Evolutionary conservation across 2,113 vertebrate species (phyloP).

Genomic region (Hippocampus guttulatus): DNA sequence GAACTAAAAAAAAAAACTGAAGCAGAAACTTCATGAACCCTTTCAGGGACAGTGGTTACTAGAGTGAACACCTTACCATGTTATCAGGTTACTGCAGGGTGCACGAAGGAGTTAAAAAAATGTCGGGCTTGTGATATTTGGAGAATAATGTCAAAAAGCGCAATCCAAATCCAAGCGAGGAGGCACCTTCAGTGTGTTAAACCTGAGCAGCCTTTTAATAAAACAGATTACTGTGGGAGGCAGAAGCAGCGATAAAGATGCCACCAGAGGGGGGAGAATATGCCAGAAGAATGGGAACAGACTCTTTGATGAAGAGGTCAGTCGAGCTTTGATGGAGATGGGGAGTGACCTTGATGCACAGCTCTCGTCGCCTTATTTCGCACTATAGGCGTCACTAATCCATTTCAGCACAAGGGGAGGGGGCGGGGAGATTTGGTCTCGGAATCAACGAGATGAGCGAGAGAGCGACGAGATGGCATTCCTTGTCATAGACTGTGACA

Average conservation of each 20-base stretch:
- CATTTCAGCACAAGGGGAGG: constrained; percentile 2
- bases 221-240: background rate
- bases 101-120: background rate
- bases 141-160: background rate
- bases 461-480: constrained; percentile 7
- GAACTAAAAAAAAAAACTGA: too few relatives aligned
- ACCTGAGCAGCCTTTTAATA: constrained; percentile 4
- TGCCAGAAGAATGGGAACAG: constrained; percentile 6
- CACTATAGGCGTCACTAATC: constrained; percentile 7
- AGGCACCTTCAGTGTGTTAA: background rate
- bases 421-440: fast-evolving
- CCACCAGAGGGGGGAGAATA: background rate
- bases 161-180: background rate
- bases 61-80: too few relatives aligned
- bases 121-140: background rate
- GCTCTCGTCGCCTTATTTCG: background rate
- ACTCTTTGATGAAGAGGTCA: constrained; percentile 30
- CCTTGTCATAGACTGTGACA: background rate
- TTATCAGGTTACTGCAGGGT: too few relatives aligned
- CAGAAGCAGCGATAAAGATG: constrained; percentile 1
- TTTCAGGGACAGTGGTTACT: too few relatives aligned
- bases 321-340: constrained; percentile 26
- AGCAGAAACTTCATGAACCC: too few relatives aligned
- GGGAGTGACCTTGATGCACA: constrained; percentile 11
- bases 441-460: too few relatives aligned